Base-by-base conservation (phyloP, 2,888 invertebrate species). In the Andrena dorsata region DNA sequence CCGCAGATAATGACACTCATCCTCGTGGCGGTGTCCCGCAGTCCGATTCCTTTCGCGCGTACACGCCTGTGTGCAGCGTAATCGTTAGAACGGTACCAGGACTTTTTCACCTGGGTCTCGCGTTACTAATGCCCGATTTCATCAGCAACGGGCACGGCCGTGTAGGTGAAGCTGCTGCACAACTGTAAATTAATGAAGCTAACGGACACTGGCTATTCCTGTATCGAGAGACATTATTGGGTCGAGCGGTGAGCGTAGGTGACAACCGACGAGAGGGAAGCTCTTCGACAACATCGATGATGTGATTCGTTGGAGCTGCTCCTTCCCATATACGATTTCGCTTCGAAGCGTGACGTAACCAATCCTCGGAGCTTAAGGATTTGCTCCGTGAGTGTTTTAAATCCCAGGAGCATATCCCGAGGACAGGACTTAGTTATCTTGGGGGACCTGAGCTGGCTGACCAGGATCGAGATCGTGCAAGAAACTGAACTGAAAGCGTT, bases 31-130 rank as follows among this genome's bases (percentile, higher is more conserved):
- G 32, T 63, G 74, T 79, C 71, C 47, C 69, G 41, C 68, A 26
- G 26, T 63, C n/a, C n/a, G 41, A 20, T 28, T 58, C 47, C 53
- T 51, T n/a, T n/a, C 66, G 10, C 58, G 66, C 63, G 63, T 65
- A 71, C 73, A 16, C 73, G 16, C 8, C 56, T 16, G 20, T 5
- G n/a, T 26, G 51, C 60, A 20, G 41, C 35, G 61, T 51, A 47
- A 76, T 83, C 83, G 77, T 84, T 83, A 41, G 76, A 86, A 86
- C 85, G 85, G 85, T 86, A 85, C 76, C 70, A 8, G 2, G 49
- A 72, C 32, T 63, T 80, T 83, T 71, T 53, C 58, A 20, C 68
- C 72, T 30, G 51, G 69, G 53, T 60, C 49, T 47, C 30, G 68
- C 56, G 70, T 71, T 80, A 64, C 71, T 41, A 66, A 75, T 71